A percentile compares a stretch with the other conserved stretches of the same genome.
Conservation (phyloP, 2,113 vertebrate species). For the Rhadina sibilatrix region DNA sequence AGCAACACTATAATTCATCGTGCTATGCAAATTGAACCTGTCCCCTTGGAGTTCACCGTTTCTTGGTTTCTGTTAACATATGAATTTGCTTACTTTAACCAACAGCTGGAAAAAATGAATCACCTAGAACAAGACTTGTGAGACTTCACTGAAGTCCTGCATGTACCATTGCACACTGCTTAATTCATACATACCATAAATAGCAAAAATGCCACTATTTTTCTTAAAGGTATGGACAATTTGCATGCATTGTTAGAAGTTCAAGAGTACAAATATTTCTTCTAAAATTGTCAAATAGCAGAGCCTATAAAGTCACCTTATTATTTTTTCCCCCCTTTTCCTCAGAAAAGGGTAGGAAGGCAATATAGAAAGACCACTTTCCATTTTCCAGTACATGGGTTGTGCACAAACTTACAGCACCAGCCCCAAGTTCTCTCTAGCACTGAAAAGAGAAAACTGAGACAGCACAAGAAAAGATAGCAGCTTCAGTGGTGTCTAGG, state of each 20-base stretch:
- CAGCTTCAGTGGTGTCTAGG: background rate
- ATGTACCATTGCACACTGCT: background rate
- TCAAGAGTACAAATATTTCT: background rate
- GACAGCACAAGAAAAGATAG: background rate
- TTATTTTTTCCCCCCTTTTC: background rate
- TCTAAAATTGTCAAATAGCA: background rate
- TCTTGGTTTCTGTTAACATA: background rate
- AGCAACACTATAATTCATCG: background rate
- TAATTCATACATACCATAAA: background rate
- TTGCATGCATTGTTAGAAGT: background rate
- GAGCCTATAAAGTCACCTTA: background rate
- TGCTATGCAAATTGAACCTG: background rate
- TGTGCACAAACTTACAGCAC: background rate
- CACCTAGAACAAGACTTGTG: background rate
- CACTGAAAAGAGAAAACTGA: background rate
- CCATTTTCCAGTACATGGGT: background rate
- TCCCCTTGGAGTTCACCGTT: background rate
- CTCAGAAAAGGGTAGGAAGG: background rate
- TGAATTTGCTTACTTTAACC: background rate
- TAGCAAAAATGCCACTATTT: background rate
- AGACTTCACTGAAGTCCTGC: background rate
- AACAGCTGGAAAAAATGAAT: conserved; percentile 20
- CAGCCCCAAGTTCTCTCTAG: background rate
- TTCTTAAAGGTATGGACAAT: background rate
- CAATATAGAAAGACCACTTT: background rate